These are phyloP conservation scores for Monochamus saltuarius DNA, from an alignment of 1,140 invertebrate genomes.

Conservation along the genomic window DNA sequence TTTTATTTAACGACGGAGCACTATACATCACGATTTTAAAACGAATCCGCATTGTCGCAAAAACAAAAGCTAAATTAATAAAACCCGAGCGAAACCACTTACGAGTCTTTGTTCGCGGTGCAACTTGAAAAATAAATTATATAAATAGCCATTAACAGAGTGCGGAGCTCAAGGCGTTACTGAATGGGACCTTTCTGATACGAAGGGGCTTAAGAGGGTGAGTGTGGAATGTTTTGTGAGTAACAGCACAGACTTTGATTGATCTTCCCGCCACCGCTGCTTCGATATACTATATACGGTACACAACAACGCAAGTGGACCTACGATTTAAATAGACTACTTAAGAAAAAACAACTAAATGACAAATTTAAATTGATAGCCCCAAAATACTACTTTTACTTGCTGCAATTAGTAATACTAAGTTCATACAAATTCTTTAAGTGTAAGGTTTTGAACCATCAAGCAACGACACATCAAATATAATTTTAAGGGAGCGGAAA, in stretches of 20 bases:
- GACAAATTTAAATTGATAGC: conserved; percentile 22
- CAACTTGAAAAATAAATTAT: conserved; percentile 21
- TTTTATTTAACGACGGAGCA: conserved; percentile 9
- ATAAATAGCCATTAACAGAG: conserved; percentile 22
- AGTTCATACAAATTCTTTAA: background rate
- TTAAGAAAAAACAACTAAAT: conserved; percentile 18
- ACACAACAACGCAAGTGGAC: conserved; percentile 12
- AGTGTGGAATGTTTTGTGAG: conserved; percentile 19
- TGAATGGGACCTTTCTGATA: conserved; percentile 19
- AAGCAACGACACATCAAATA: too few species aligned
- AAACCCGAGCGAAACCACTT: conserved; percentile 9
- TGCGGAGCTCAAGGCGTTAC: conserved; percentile 10
- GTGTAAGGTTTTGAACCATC: too few species aligned
- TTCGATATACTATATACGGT: conserved; percentile 19
- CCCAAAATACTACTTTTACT: conserved; percentile 18
- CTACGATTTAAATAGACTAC: conserved; percentile 18
- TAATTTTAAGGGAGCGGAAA: conserved; percentile 12
- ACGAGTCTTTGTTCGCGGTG: conserved; percentile 9
- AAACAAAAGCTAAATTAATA: too few species aligned
- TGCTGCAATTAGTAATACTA: conserved; percentile 10
- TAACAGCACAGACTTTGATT: conserved; percentile 18
- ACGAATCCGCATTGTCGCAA: conserved; percentile 17
- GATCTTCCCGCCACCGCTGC: conserved; percentile 23
- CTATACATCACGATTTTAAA: conserved; percentile 1
- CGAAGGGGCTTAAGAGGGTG: conserved; percentile 15